Base-by-base conservation (phyloP, 2,113 vertebrate genomes). In the Silurus glanis region DNA sequence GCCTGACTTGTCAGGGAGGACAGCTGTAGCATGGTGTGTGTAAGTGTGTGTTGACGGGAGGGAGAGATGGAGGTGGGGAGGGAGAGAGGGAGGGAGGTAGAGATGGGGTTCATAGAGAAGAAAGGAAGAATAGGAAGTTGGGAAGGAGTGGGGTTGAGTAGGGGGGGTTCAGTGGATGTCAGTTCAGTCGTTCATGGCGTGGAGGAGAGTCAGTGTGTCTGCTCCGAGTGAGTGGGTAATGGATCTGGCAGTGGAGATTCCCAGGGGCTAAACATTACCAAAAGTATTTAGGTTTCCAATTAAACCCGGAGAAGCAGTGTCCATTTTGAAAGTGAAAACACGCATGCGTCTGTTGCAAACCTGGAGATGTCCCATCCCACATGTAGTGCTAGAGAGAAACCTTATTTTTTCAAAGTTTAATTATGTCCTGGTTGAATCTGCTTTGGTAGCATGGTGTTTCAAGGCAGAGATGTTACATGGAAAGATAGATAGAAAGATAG, bases 261-360 rank as follows among this genome's bases (percentile, higher is more conserved):
- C 97, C 98, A 91, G 59, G 78, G 96, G 97, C 94, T 94, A 91
- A 91, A 94, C 95, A 92, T 96, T 97, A 97, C 96, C 93, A 95
- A 96, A 96, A 95, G 95, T 97, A 96, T 98, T 99, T 97, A 97
- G 96, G 95, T 96, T 97, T 95, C 96, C 97, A 97, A 98, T 98
- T 97, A 97, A 97, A 96, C 92, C 83, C 23, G 9, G 80, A 94
- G 95, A 95, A 95, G 94, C 95, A 94, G 90, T 82, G 88, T 91
- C 92, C 90, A 93, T 90, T 89, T 19, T 62, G 47, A 61, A 62
- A 25, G 58, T 9, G 49, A 66, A 89, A 90, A 90, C 59, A 79
- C 81, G 89, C 83, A 87, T 79, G 67, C 69, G 88, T 85, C 88
- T 80, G 74, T 89, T 89, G 79, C 79, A 76, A 86, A 91, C 78